Percentiles rank a stretch among this genome's conserved stretches.
These are phyloP conservation scores for Rhamphomyia laevipes DNA, from an alignment of 2,888 invertebrate species.

Conservation along the genomic window DNA sequence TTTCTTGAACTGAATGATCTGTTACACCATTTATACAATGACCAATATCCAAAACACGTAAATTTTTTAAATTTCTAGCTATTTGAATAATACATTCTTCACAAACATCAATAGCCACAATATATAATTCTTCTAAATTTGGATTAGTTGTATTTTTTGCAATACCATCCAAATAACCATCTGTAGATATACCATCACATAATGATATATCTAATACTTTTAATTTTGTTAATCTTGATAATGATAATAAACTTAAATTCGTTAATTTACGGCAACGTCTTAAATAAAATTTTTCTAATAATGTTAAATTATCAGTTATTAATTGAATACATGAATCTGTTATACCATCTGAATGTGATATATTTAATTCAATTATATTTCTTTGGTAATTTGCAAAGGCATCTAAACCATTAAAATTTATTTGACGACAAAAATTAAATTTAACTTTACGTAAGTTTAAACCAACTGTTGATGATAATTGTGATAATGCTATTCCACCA, in stretches of 20 bases:
- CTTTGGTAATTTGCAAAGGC: conserved; percentile 38
- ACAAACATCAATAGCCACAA: conserved; percentile 48
- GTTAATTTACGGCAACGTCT: conserved; percentile 53
- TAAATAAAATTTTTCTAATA: conserved; percentile 48
- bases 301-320: conserved; percentile 46
- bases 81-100: conserved; percentile 49
- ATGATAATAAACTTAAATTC: conserved; percentile 44
- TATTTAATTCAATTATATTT: conserved; percentile 45
- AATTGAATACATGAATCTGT: conserved; percentile 50
- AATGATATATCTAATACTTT: conserved; percentile 53
- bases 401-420: conserved; percentile 24
- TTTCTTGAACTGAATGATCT: conserved; percentile 52
- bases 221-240: conserved; percentile 44
- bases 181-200: conserved; percentile 50
- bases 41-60: conserved; percentile 50
- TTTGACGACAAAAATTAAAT: conserved; percentile 27
- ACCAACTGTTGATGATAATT: conserved; percentile 42
- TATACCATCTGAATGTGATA: conserved; percentile 52
- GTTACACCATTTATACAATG: conserved; percentile 61
- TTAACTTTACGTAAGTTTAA: conserved; percentile 23
- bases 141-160: conserved; percentile 40
- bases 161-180: conserved; percentile 49
- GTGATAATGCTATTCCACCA: conserved; percentile 48
- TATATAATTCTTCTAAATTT: conserved; percentile 42
- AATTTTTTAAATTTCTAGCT: conserved; percentile 44